Percentiles rank a stretch among this genome's conserved stretches.
Conservation (phyloP, 2,888 invertebrate genomes). For the Oithona nana region DNA sequence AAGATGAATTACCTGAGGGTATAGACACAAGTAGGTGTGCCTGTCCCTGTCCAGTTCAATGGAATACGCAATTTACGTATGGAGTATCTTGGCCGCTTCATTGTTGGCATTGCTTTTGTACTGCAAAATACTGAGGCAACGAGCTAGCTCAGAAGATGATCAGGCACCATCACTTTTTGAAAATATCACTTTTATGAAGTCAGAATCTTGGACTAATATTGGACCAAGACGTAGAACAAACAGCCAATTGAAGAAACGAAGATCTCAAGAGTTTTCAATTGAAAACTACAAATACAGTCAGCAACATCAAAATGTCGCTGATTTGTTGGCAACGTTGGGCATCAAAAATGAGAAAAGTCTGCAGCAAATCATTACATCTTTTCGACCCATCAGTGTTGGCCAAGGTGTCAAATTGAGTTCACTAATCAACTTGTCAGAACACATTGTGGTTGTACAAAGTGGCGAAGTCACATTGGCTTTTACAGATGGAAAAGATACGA, state of each 20-base stretch:
- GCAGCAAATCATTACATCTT: not conserved
- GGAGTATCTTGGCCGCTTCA: not conserved
- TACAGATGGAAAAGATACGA: not conserved
- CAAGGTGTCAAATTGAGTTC: not conserved
- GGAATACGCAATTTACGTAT: not conserved
- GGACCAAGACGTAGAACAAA: not conserved
- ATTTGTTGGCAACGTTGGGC: not conserved
- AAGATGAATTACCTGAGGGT: too few relatives aligned
- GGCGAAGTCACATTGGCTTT: not conserved
- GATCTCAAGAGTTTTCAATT: not conserved
- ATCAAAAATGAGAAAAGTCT: not conserved
- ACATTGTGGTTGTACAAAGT: not conserved
- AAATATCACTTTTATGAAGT: not conserved
- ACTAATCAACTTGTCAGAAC: not conserved
- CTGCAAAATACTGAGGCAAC: too few relatives aligned
- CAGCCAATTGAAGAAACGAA: not conserved
- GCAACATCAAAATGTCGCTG: not conserved
- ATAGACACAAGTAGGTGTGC: too few relatives aligned
- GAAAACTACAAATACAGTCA: not conserved
- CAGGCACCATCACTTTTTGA: not conserved
- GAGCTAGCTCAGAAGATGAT: not conserved
- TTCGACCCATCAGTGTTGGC: not conserved
- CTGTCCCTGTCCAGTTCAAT: too few relatives aligned
- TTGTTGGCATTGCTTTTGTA: not conserved
- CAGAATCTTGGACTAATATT: not conserved